Evolutionary conservation across 2,888 invertebrate species (phyloP), one percentile per base, ranked within the genome.

Genomic region (Conchocele bisecta): DNA sequence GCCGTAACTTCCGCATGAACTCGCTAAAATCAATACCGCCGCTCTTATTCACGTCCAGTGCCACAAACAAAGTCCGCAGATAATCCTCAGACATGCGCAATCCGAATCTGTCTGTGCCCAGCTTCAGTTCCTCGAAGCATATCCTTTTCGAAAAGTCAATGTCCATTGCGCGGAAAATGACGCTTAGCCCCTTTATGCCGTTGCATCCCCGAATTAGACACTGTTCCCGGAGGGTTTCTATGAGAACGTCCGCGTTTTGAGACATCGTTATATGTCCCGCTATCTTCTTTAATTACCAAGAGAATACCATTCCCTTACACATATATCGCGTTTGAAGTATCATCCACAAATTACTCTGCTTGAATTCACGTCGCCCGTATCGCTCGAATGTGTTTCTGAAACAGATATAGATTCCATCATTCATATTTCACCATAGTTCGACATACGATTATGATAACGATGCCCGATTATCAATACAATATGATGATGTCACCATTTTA

Each of bases 11-110:
- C 50, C 75, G 46, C 78, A 88, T 85, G 35, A 88, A 87, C 72
- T 88, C 88, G 29, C 77, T 61, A 68, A 88, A 88, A 61, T 88
- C 88, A n/a, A 88, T 82, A 4, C 75, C 75, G 3, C 83, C 82
- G 60, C 81, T 84, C 7, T 79, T 66, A 65, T 88, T 85, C 29
- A 77, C 69, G 57, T 88, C 88, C 24, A 88, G 59, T 26, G 82
- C 77, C 15, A 67, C 26, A 65, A 87, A 88, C 24, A 88, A 66
- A 11, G 59, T 59, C 29, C 50, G 48, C 6, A 88, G 51, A 17
- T 87, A 84, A 7, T 71, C 75, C 11, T 86, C 83, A 3, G 86
- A 77, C 79, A 86, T 80, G 22, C 63, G 50, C 13, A 86, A 64
- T n/a, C 87, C 86, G 44, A 78, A 88, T 6, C 48, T 59, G 33